Evolutionary conservation across 2,797 vertebrate species (phyloP).

Genomic region (Rousettus madagascariensis): DNA sequence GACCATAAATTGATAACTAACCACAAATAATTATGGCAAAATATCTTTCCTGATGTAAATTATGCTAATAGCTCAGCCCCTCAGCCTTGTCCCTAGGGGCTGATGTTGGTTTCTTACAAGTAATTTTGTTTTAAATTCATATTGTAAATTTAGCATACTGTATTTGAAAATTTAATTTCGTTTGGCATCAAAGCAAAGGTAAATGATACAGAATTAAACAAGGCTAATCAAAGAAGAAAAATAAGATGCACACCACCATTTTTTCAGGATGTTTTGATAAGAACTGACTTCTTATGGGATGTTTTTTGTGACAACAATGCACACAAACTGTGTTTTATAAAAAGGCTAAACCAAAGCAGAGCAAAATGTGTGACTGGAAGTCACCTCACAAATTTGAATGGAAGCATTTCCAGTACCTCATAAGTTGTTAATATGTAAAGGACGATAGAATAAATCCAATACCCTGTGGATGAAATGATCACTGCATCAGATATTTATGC

Average conservation of each 20-base stretch:
- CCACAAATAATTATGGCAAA: constrained; percentile 84
- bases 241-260: constrained; percentile 79
- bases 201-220: constrained; percentile 85
- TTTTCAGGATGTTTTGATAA: constrained; percentile 77
- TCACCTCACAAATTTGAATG: constrained; percentile 73
- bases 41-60: constrained; percentile 75
- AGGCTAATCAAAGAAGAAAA: constrained; percentile 84
- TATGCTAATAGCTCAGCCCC: constrained; percentile 76
- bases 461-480: constrained; percentile 61
- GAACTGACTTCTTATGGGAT: constrained; percentile 78
- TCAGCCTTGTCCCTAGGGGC: constrained; percentile 73
- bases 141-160: constrained; percentile 83
- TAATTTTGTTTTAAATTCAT: constrained; percentile 80
- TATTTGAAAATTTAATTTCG: constrained; percentile 85
- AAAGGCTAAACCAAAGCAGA: constrained; percentile 62
- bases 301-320: constrained; percentile 71
- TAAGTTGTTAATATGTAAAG: constrained; percentile 80
- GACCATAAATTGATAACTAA: constrained; percentile 85
- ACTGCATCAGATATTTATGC: constrained; percentile 75
- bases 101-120: constrained; percentile 77
- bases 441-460: constrained; percentile 66
- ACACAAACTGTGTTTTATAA: constrained; percentile 60
- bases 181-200: constrained; percentile 83
- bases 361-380: constrained; percentile 65
- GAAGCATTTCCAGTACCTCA: constrained; percentile 62